Evolutionary conservation across 2,113 vertebrate genomes (phyloP), one percentile per base, ranked within the genome.

Genomic region (Phocoena phocoena): DNA sequence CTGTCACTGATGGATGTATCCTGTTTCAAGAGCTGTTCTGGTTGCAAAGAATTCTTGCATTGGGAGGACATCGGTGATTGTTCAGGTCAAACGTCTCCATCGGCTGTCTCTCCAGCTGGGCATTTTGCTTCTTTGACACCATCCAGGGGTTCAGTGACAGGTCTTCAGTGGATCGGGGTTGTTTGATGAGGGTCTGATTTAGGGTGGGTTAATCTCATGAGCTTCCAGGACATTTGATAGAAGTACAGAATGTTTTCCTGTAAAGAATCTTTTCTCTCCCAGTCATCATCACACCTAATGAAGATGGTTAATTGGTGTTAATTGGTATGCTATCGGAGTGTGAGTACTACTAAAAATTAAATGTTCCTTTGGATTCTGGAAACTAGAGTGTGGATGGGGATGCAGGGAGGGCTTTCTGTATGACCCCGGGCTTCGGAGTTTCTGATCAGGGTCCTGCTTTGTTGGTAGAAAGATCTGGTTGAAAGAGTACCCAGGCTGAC

Each of bases 301-400:
- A 97, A 97, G 41, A 97, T 97, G 97, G 97, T 94, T 96, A 97
- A 97, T 93, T 81, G 84, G 95, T 97, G 97, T 95, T 98, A 97
- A 97, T 97, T 95, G 44, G 76, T 68, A 90, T 93, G 90, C 76
- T 76, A 60, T 41, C 41, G 26, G 47, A 93, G 70, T 90, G 31
- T 70, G 67, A 95, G 62, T 88, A 47, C 76, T 93, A 81, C 89
- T 87, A 92, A 95, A 91, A 96, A 67, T 67, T 28, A 53, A 92
- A 77, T 81, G 41, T 87, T 92, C 76, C 44, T 91, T 93, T 93
- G 58, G 55, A 76, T 94, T 92, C 80, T 84, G 84, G 87, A 73
- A 62, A 83, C 21, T 62, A 58, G 73, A 41, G 13, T 76, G 6
- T 33, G 68, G 26, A 33, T 36, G 5, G 31, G 36, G 53, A 67